Base-by-base conservation (phyloP, 2,888 invertebrate genomes). In the Sericinus montela region DNA sequence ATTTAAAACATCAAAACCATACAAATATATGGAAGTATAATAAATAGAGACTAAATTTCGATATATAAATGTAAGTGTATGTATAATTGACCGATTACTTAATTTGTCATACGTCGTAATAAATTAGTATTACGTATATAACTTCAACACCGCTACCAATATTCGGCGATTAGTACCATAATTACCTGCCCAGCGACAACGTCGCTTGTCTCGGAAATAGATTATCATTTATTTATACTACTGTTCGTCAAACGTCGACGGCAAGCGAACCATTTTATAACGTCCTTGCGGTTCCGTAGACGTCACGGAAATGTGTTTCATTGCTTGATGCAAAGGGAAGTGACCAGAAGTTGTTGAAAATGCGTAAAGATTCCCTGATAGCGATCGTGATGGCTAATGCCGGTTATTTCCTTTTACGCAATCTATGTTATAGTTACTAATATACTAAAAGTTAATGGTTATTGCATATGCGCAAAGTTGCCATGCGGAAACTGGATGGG, bases 221-320 rank as follows among this genome's bases (percentile, higher is more conserved):
- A 67, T 55, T 55, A 46, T 47, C 53, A 47, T 60, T 66, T 77
- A 75, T 75, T 72, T 67, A 59, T 73, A 67, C 44, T 55, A 16
- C 48, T 40, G 25, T 53, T 68, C 73, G 72, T 71, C 69, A 69
- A 53, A 52, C 52, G 47, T 48, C 50, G 47, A 59, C 61, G 65
- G 58, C 56, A 55, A 48, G 46, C 53, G 58, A 67, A 59, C 55
- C 58, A 55, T 58, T 59, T 55, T 58, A 53, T 54, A 51, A 56
- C 56, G 69, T 62, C 69, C 74, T 73, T 67, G 69, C 48, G 41
- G 55, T 65, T 39, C 34, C 63, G 64, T 60, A 58, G 55, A 60
- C 56, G 55, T 59, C 60, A 61, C 56, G 55, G 56, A 58, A 62
- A 60, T 59, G 44, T 51, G 56, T 59, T 56, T 56, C 45, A n/a